Evolutionary conservation across 2,113 vertebrate species (phyloP), one percentile per base, ranked within the genome.

Genomic region (Poecile atricapillus): DNA sequence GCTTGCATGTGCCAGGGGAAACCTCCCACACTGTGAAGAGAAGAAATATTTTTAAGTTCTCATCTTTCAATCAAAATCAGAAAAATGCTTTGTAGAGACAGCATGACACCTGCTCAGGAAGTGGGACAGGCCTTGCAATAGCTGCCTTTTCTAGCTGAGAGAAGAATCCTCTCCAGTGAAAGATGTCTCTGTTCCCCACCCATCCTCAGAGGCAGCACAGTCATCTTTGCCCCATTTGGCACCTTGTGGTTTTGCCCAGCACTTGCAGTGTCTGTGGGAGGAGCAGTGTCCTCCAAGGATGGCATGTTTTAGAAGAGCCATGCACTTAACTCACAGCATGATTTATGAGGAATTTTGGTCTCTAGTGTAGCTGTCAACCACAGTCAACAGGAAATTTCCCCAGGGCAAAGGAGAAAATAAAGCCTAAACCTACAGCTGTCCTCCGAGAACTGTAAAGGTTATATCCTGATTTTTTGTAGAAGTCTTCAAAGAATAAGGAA

Each of bases 381-480:
- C 35, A 60, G 71, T 41, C 87, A 88, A 79, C 2, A 70, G 43
- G 37, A 83, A n/a, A 81, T 88, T 92, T 90, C 68, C 64, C 76
- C 47, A 31, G 22, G 33, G 68, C 17, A 86, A 88, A 70, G 15
- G 4, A 74, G 52, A 90, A 93, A 96, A 95, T 41, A 59, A 76
- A 95, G 18, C 21, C 63, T 74, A 83, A 93, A 77, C 5, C 43
- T 50, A 65, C 75, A 86, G 31, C n/a, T 86, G 14, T 92, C 63
- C 75, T 77, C 43, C 37, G 70, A 74, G 71, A 31, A 18, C 30
- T 73, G 3, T 30, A 33, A 79, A 73, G 37, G 49, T 31, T 68
- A 3, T 41, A 76, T 49, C 3, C 1, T 43, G 10, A 17, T 73
- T 76, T 80, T 73, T 44, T 46, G 14, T 15, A 79, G 21, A 79